Evolutionary conservation across 2,113 vertebrate species (phyloP), one percentile per base, ranked within the genome.

Genomic region (Camelus dromedarius): DNA sequence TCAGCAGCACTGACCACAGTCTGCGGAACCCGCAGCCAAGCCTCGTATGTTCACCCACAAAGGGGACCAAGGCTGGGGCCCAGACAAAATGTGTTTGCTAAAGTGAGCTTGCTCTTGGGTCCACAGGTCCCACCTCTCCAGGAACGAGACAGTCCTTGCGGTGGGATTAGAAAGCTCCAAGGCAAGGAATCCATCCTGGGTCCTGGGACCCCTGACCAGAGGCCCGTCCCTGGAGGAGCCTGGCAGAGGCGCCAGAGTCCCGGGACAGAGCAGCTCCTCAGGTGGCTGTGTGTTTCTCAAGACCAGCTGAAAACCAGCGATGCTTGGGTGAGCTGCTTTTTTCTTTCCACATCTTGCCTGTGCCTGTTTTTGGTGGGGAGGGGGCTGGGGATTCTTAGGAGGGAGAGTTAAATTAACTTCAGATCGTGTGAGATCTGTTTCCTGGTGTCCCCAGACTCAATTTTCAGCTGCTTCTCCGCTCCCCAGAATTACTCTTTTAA

Each of bases 91-190:
- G 24, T 4, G 19, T 13, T 56, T 1, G 0, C 32, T 83, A 14
- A 66, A 35, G 11, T 19, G 9, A 32, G 32, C 42, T 83, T 83
- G 16, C 64, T 87, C 69, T 72, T 46, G 81, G 50, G 22, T 42
- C 73, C 28, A 52, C 48, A 96, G 95, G 76, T 96, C 3, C 86
- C 81, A n/a, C 95, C 95, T 66, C 76, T 91, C 50, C 90, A 73
- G 70, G 95, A 95, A 12, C 6, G 0, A 83, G 38, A 79, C 7
- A 50, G 22, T 64, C 50, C 75, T 0, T 4, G 48, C 52, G 10
- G 0, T 30, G 8, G 38, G 18, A 28, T 66, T 38, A 72, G 54
- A 70, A 82, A 72, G n/a, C 38, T 52, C 5, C 93, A 22, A 24
- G n/a, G 64, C 8, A 67, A 90, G 69, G 86, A 58, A 4, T 56